Conservation (phyloP, 2,888 invertebrate species). For the Pammene aurita region DNA sequence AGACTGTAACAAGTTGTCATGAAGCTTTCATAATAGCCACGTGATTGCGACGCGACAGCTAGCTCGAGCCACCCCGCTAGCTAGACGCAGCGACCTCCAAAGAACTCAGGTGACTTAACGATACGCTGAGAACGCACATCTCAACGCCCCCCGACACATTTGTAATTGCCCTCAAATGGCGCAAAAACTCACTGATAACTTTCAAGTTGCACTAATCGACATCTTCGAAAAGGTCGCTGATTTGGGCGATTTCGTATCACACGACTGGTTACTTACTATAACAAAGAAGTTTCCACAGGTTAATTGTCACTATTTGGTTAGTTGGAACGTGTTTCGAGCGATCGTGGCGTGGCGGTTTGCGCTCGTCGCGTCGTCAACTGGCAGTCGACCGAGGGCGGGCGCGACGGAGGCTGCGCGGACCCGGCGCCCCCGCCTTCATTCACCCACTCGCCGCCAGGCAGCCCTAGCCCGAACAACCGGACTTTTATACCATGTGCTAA, state of each 20-base stretch:
- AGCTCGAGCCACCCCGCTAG: conserved; percentile 55
- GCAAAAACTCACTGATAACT: conserved; percentile 54
- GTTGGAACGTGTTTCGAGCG: conserved; percentile 55
- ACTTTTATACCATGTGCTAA: conserved; percentile 77
- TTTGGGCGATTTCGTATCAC: conserved; percentile 36
- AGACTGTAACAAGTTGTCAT: conserved; percentile 43
- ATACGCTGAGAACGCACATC: conserved; percentile 50
- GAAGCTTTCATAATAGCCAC: conserved; percentile 46
- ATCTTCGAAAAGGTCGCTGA: conserved; percentile 62
- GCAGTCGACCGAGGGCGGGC: conserved; percentile 62
- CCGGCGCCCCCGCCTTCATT: conserved; percentile 77
- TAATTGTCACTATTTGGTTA: conserved; percentile 67
- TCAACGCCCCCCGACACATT: conserved; percentile 51
- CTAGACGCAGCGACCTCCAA: conserved; percentile 70
- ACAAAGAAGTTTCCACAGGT: conserved; percentile 63
- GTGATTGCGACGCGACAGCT: conserved; percentile 64
- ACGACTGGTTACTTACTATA: conserved; percentile 66
- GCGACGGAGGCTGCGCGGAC: conserved; percentile 78
- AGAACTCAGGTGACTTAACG: conserved; percentile 68
- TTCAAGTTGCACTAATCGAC: conserved; percentile 46
- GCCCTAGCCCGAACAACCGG: conserved; percentile 75
- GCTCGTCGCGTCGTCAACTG: conserved; percentile 77
- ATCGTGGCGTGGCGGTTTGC: conserved; percentile 65
- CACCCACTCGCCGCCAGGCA: conserved; percentile 68
- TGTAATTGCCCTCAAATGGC: conserved; percentile 63